Evolutionary conservation across 1,140 invertebrate genomes (phyloP).

Genomic region (Leptopilina clavipes): DNA sequence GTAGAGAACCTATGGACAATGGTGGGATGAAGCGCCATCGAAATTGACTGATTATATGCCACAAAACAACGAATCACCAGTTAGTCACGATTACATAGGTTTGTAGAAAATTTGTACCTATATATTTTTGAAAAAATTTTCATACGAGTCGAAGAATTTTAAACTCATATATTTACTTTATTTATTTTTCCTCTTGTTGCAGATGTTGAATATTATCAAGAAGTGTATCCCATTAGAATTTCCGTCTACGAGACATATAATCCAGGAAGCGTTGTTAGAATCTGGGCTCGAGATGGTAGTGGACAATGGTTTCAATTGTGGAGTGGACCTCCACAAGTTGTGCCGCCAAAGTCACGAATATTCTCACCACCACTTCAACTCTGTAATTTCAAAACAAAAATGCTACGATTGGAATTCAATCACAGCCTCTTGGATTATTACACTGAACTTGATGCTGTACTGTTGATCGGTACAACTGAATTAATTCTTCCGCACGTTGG

Average conservation of each 20-base stretch:
- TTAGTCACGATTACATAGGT: constrained; percentile 92
- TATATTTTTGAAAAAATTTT: too few species aligned
- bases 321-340: constrained; percentile 81
- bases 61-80: constrained; percentile 80
- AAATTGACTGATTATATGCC: constrained; percentile 82
- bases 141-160: too few species aligned
- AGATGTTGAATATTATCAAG: constrained; percentile 84
- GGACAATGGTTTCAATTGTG: constrained; percentile 85
- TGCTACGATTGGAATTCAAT: constrained; percentile 85
- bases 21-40: constrained; percentile 89
- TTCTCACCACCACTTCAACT: constrained; percentile 82
- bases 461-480: constrained; percentile 79
- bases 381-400: constrained; percentile 71
- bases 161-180: too few species aligned
- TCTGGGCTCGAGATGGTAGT: constrained; percentile 81
- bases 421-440: constrained; percentile 88
- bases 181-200: constrained; percentile 59
- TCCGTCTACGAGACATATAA: constrained; percentile 93
- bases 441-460: constrained; percentile 90
- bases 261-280: constrained; percentile 88
- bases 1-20: constrained; percentile 91
- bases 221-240: constrained; percentile 85
- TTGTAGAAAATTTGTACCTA: constrained; percentile 48
- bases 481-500: constrained; percentile 64
- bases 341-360: constrained; percentile 80